phyloP scores from a whole-genome alignment of 2,113 vertebrate genomes.

The Lamprologus ornatipinnis region DNA sequence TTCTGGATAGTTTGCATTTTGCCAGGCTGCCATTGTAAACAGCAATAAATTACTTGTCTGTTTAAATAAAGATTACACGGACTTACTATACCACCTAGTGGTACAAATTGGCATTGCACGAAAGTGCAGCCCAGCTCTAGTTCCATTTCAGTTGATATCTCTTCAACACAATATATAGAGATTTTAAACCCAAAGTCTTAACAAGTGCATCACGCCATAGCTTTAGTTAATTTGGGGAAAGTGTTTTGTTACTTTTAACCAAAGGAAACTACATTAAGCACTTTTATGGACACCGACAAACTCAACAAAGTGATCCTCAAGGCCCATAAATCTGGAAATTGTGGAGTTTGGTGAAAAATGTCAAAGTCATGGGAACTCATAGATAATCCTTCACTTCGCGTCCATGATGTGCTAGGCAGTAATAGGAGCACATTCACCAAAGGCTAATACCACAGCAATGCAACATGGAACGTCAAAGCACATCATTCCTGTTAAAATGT shows the following conservation, averaged over 20 bases:
- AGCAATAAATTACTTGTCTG: neutral
- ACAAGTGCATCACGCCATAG: accelerated
- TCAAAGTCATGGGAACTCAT: neutral
- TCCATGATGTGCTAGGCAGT: neutral
- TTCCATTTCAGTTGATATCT: neutral
- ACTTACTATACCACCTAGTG: neutral
- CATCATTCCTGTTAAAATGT: neutral
- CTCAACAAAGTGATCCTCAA: neutral
- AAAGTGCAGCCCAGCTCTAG: neutral
- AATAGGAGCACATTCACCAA: accelerated
- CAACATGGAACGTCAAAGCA: neutral
- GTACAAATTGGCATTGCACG: neutral
- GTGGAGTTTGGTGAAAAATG: accelerated
- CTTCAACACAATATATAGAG: neutral
- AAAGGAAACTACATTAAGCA: neutral
- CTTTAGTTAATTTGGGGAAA: neutral
- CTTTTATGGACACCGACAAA: accelerated
- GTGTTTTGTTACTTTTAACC: accelerated
- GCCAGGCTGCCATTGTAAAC: neutral
- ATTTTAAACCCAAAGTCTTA: neutral
- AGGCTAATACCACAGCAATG: neutral
- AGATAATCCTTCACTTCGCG: accelerated
- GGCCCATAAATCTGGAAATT: neutral
- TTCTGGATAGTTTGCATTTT: neutral
- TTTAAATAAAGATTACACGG: neutral